These are phyloP conservation scores for Balearica regulorum DNA, from an alignment of 2,797 vertebrate genomes.

Conservation along the genomic window DNA sequence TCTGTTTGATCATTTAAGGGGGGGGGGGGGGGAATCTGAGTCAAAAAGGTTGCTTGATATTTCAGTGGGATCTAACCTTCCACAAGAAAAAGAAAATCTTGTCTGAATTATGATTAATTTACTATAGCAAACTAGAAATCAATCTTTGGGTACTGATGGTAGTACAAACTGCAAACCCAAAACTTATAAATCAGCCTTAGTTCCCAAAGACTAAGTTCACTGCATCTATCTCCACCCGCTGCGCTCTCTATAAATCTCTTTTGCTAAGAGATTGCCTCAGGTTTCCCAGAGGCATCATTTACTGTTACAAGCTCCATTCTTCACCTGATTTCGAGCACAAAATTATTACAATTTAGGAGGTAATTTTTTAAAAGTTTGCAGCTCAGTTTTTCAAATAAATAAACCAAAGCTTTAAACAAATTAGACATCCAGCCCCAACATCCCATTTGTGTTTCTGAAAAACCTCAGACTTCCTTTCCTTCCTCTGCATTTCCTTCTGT, in stretches of 20 bases:
- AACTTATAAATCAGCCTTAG: constrained; percentile 29
- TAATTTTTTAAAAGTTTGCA: neutral
- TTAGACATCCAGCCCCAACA: neutral
- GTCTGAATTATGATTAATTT: constrained; percentile 62
- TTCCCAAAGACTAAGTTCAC: constrained; percentile 50
- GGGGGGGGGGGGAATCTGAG: neutral
- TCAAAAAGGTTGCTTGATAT: neutral
- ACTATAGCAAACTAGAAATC: constrained; percentile 56
- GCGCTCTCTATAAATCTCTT: constrained; percentile 66
- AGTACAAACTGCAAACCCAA: constrained; percentile 44
- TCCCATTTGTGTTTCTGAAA: neutral
- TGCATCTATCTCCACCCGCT: constrained; percentile 62
- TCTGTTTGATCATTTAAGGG: neutral
- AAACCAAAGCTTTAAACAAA: neutral
- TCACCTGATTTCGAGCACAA: neutral
- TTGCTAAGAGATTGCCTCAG: constrained; percentile 38
- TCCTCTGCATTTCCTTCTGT: neutral
- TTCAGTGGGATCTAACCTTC: neutral
- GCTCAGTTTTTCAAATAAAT: neutral
- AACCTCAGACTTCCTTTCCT: neutral
- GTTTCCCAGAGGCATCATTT: constrained; percentile 50
- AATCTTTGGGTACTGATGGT: constrained; percentile 27
- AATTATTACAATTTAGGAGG: constrained; percentile 8
- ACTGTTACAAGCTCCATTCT: constrained; percentile 5
- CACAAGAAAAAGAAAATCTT: constrained; percentile 20